These are phyloP conservation scores for Peromyscus eremicus DNA, from an alignment of 2,797 vertebrate species.

Conservation along the genomic window DNA sequence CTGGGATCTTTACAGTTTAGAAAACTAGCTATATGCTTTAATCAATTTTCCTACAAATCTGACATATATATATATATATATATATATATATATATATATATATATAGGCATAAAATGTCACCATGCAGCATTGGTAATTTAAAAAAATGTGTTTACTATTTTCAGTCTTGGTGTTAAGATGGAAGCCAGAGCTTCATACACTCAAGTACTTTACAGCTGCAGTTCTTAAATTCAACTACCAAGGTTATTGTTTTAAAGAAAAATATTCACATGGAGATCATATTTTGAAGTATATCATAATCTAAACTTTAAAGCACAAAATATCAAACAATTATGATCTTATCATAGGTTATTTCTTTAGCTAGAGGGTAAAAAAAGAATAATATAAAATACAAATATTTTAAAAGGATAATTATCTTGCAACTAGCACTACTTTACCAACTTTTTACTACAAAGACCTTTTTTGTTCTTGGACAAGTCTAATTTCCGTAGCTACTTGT, in stretches of 20 bases:
- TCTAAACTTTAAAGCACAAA: conserved; percentile 20
- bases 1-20: conserved; percentile 17
- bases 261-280: background rate
- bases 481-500: conserved; percentile 4
- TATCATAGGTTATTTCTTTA: conserved; percentile 19
- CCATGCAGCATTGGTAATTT: background rate
- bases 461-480: conserved; percentile 20
- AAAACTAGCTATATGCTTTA: background rate
- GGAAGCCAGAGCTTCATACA: background rate
- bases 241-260: conserved; percentile 33
- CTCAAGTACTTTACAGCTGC: background rate
- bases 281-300: conserved; percentile 44
- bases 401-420: conserved; percentile 22
- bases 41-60: background rate
- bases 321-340: conserved; percentile 40
- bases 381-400: background rate
- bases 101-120: conserved; percentile 42
- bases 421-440: conserved; percentile 13
- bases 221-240: conserved; percentile 17
- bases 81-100: background rate
- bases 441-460: conserved; percentile 1
- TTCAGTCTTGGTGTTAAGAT: background rate
- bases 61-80: background rate
- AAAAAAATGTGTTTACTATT: background rate
- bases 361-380: background rate